phyloP scores from a whole-genome alignment of 53 echinoderm and acorn worm species.

The Crossaster papposus region DNA sequence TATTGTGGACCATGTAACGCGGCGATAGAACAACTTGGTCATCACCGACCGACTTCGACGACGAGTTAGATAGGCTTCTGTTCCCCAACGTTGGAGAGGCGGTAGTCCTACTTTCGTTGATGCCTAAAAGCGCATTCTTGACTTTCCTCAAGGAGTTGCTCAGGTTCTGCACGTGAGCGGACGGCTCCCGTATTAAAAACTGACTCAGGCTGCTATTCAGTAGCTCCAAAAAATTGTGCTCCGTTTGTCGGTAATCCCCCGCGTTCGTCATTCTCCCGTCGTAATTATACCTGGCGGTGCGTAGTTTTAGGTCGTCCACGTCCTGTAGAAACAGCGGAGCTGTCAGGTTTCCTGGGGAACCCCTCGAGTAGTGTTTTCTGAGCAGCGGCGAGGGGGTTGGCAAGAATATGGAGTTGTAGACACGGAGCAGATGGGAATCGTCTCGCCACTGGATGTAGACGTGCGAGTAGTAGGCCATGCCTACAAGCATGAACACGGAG shows the following conservation, averaged over 20 bases:
- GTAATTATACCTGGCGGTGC: conserved; percentile 35
- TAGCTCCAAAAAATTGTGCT: conserved; percentile 32
- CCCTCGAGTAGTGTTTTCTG: conserved; percentile 57
- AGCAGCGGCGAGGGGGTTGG: conserved; percentile 50
- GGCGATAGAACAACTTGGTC: conserved; percentile 41
- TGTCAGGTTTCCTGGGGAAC: conserved; percentile 18
- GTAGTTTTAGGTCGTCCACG: conserved; percentile 41
- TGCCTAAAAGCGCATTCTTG: conserved; percentile 35
- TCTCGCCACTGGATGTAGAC: conserved; percentile 76
- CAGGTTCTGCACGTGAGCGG: conserved; percentile 36
- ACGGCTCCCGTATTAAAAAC: conserved; percentile 42
- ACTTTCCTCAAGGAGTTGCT: conserved; percentile 34
- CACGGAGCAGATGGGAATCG: conserved; percentile 76
- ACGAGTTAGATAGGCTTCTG: neutral
- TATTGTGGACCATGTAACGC: conserved; percentile 64
- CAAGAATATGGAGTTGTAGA: conserved; percentile 87
- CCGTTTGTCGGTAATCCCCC: conserved; percentile 34
- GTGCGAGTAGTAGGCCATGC: conserved; percentile 90
- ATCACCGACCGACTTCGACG: conserved; percentile 1
- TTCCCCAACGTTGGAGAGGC: conserved; percentile 21
- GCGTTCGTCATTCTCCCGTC: neutral
- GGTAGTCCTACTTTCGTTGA: conserved; percentile 31
- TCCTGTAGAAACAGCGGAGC: conserved; percentile 26
- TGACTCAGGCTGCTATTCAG: conserved; percentile 46
- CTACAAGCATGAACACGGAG: conserved; percentile 79